A percentile compares a stretch with the other conserved stretches of the same genome.
phyloP scores from a whole-genome alignment of 2,113 vertebrate genomes.

The Microcebus jonahi region DNA sequence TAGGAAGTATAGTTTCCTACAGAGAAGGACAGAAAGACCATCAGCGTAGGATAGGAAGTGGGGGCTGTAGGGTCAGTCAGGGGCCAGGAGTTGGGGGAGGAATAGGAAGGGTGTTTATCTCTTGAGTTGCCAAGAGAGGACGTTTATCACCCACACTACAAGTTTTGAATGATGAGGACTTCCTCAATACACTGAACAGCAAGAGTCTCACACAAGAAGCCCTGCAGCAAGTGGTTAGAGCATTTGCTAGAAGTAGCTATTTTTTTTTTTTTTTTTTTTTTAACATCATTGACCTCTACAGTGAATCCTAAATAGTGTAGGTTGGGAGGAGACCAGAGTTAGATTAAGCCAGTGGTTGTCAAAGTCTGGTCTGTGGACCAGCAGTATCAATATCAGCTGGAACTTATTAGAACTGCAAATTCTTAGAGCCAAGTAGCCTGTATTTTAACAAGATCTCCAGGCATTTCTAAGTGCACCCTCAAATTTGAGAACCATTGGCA shows the following conservation, averaged over 20 bases:
- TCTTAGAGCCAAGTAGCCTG: background rate
- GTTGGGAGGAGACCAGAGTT: background rate
- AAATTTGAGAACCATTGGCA: background rate
- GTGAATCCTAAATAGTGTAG: background rate
- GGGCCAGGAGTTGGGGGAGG: background rate
- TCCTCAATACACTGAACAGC: background rate
- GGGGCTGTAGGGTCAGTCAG: background rate
- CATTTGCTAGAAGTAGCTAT: background rate
- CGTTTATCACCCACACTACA: background rate
- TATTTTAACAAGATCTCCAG: slow-evolving; percentile 33
- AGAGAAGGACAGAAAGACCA: slow-evolving; percentile 33
- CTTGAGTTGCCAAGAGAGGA: background rate
- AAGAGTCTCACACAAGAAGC: background rate
- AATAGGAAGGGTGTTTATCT: background rate
- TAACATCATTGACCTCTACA: background rate
- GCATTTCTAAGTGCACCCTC: background rate
- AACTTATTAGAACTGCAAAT: background rate
- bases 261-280: background rate
- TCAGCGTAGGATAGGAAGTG: background rate
- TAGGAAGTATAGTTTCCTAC: slow-evolving; percentile 36
- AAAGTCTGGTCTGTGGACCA: background rate
- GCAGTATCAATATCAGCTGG: background rate
- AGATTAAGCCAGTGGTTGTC: background rate
- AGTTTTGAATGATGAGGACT: slow-evolving; percentile 16
- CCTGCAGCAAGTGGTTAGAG: background rate